Evolutionary conservation across 2,113 vertebrate genomes (phyloP).

Genomic region (Myrmecophaga tridactyla): DNA sequence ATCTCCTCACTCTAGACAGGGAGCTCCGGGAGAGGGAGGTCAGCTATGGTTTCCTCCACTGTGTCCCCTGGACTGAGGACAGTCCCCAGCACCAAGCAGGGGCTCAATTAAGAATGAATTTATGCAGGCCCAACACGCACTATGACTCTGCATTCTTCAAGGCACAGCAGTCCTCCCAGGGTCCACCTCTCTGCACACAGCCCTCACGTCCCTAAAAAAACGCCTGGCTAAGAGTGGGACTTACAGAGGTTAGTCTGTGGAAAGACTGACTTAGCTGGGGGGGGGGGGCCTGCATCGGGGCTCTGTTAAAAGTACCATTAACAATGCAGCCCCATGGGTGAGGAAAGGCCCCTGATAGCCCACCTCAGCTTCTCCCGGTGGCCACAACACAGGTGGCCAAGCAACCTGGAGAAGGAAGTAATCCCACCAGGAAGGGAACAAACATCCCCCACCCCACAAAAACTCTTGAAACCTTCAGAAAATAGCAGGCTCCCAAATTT

Average conservation of each 20-base stretch:
- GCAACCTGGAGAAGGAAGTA: background rate
- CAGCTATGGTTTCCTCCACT: fast-evolving
- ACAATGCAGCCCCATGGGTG: background rate
- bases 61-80: background rate
- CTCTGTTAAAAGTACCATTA: background rate
- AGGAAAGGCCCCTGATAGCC: background rate
- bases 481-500: conserved; percentile 21
- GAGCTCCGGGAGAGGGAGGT: background rate
- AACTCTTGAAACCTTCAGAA: background rate
- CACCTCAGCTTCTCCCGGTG: background rate
- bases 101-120: background rate
- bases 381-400: background rate
- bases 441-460: background rate
- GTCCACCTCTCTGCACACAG: background rate
- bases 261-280: background rate
- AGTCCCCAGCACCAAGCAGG: background rate
- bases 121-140: background rate
- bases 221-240: background rate
- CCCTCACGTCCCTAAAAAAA: background rate
- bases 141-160: background rate
- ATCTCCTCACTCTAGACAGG: background rate
- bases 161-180: background rate
- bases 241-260: background rate
- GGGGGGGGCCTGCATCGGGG: fast-evolving
- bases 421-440: background rate